These are phyloP conservation scores for Anarsia innoxiella DNA, from an alignment of 2,888 invertebrate species.

Conservation along the genomic window DNA sequence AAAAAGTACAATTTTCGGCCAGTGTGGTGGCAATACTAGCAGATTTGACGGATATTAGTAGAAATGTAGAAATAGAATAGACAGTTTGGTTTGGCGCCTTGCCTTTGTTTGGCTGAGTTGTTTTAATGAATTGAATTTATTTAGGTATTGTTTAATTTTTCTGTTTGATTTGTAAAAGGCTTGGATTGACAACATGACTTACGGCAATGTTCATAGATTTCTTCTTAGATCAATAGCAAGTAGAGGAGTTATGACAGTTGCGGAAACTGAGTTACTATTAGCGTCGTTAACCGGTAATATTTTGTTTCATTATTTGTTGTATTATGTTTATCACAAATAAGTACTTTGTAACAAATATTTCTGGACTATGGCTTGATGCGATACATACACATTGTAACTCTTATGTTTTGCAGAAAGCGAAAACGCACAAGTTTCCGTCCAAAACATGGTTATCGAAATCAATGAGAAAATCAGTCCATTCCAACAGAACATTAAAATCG, in stretches of 20 bases:
- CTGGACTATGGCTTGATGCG: not conserved
- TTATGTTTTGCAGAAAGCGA: constrained; percentile 3
- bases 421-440: constrained; percentile 25
- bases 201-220: constrained; percentile 44
- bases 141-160: too few relatives aligned
- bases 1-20: too few relatives aligned
- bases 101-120: too few relatives aligned
- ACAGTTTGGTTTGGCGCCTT: too few relatives aligned
- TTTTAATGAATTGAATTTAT: too few relatives aligned
- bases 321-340: not conserved
- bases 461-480: constrained; percentile 49
- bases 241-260: constrained; percentile 45
- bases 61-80: too few relatives aligned
- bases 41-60: too few relatives aligned
- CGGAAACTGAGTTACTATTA: too few relatives aligned
- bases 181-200: constrained; percentile 48
- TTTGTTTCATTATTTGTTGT: not conserved
- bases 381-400: not conserved
- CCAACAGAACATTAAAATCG: constrained; percentile 52
- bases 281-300: too few relatives aligned
- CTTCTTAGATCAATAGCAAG: constrained; percentile 51
- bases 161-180: too few relatives aligned
- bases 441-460: constrained; percentile 44
- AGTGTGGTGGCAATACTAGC: too few relatives aligned
- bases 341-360: not conserved